Conservation (phyloP, 2,888 invertebrate species). For the Pyrochroa serraticornis region DNA sequence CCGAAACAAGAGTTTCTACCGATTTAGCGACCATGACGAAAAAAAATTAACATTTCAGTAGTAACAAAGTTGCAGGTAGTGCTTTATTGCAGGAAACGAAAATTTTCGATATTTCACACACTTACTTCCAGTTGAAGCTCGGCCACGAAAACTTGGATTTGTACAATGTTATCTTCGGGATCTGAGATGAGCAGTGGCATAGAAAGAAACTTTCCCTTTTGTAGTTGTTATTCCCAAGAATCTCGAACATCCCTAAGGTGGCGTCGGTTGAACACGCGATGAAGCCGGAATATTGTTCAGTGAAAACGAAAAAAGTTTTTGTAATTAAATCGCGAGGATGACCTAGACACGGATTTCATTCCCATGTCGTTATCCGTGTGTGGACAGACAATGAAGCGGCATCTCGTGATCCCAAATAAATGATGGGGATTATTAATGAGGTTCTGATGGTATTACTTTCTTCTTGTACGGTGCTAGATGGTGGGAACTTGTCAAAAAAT, state of each 20-base stretch:
- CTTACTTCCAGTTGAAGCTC: conserved; percentile 19
- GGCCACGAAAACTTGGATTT: conserved; percentile 17
- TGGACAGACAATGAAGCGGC: neutral
- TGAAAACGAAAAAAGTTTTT: conserved; percentile 17
- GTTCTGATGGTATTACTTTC: too few species aligned
- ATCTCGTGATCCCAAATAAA: neutral
- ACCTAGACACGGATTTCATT: conserved; percentile 28
- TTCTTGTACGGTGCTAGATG: too few species aligned
- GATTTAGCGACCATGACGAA: conserved; percentile 17
- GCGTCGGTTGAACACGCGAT: neutral
- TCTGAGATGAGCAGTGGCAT: conserved; percentile 37
- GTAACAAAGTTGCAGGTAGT: neutral
- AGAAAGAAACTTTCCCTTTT: conserved; percentile 37
- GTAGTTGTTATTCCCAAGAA: conserved; percentile 22
- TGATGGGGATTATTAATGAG: too few species aligned
- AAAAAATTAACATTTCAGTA: conserved; percentile 6
- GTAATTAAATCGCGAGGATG: conserved; percentile 17
- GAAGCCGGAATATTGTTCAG: conserved; percentile 4
- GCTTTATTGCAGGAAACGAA: conserved; percentile 24
- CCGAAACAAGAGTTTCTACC: conserved; percentile 18
- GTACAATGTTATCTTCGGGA: conserved; percentile 37
- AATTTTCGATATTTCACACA: conserved; percentile 28
- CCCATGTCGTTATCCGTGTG: conserved; percentile 22
- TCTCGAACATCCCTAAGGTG: conserved; percentile 17
- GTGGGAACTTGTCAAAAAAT: too few species aligned